Conservation (phyloP, 2,113 vertebrate genomes). For the Bufo gargarizans region DNA sequence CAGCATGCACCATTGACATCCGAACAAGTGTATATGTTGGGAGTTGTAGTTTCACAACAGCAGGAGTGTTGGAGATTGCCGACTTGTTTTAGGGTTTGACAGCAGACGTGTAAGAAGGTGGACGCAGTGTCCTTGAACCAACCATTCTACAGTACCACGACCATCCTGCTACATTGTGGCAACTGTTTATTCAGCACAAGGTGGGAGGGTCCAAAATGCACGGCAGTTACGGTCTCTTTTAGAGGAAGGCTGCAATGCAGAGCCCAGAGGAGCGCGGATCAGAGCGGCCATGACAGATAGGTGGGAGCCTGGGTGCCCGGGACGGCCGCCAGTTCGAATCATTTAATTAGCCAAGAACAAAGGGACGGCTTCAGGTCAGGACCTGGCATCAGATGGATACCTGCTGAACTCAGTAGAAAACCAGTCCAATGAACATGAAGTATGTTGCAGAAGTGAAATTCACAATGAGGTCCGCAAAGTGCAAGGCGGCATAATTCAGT, state of each 20-base stretch:
- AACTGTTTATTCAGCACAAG: neutral
- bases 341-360: slow-evolving; percentile 22
- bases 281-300: neutral
- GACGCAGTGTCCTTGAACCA: too few relatives aligned
- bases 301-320: neutral
- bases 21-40: too few relatives aligned
- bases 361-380: slow-evolving; percentile 3
- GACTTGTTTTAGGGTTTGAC: too few relatives aligned
- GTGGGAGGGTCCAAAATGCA: too few relatives aligned
- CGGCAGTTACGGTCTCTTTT: neutral
- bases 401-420: slow-evolving; percentile 8
- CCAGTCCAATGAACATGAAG: neutral
- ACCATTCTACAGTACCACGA: neutral
- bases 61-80: too few relatives aligned
- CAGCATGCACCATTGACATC: too few relatives aligned
- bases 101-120: too few relatives aligned
- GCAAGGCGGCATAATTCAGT: slow-evolving; percentile 44
- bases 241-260: neutral
- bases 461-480: slow-evolving; percentile 20
- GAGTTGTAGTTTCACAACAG: too few relatives aligned
- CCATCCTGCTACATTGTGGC: neutral
- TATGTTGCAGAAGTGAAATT: neutral
- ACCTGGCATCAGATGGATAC: neutral
- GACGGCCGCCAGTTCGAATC: neutral
- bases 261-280: neutral